phyloP scores from a whole-genome alignment of 2,797 vertebrate species.

The Malurus splendens region DNA sequence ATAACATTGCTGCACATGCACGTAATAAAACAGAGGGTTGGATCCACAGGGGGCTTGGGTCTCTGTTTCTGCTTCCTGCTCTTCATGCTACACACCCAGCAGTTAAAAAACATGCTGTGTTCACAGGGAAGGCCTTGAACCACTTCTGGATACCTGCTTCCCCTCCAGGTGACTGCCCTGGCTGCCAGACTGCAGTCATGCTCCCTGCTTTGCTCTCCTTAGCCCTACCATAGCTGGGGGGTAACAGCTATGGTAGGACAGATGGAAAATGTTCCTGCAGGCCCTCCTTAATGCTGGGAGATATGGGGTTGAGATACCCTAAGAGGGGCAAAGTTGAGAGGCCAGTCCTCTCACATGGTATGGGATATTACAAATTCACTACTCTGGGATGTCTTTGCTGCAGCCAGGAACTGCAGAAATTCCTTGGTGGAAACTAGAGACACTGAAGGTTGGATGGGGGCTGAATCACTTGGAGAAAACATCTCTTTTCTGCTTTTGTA shows the following conservation, averaged over 20 bases:
- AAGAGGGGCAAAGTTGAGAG: rapidly evolving
- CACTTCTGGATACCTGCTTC: not conserved
- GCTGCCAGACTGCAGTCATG: not conserved
- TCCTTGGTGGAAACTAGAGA: not conserved
- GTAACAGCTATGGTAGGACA: not conserved
- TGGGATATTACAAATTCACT: not conserved
- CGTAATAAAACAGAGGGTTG: not conserved
- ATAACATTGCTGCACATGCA: not conserved
- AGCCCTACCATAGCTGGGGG: not conserved
- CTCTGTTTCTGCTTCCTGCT: not conserved
- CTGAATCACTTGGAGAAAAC: not conserved
- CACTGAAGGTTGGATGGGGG: not conserved
- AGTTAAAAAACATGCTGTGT: not conserved
- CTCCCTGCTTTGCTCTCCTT: not conserved
- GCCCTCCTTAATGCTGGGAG: not conserved
- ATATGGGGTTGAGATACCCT: not conserved
- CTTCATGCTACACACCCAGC: not conserved
- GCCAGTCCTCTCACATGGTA: rapidly evolving
- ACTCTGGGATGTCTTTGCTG: not conserved
- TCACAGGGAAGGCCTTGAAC: not conserved
- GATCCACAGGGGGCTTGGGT: not conserved
- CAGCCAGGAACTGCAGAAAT: not conserved
- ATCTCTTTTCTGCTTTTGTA: not conserved
- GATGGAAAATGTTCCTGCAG: not conserved
- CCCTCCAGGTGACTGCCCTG: not conserved